These are phyloP conservation scores for Phytoseiulus persimilis DNA, from an alignment of 2,888 invertebrate genomes.

Conservation along the genomic window DNA sequence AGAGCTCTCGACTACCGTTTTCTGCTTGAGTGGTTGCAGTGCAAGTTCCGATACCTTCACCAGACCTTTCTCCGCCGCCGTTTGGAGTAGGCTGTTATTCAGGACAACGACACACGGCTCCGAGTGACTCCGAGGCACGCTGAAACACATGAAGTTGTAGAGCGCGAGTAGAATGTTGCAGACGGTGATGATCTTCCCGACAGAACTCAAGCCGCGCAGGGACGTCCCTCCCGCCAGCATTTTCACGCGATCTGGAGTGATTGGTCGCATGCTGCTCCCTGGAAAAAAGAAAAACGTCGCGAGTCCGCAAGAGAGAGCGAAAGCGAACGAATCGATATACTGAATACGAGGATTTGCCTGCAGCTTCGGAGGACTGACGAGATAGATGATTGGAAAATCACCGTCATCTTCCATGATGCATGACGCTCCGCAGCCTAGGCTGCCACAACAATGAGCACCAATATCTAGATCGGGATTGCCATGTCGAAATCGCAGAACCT, in stretches of 20 bases:
- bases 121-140: background rate
- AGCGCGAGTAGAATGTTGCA: conserved; percentile 45
- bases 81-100: conserved; percentile 30
- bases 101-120: conserved; percentile 41
- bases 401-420: no score
- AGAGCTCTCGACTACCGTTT: background rate
- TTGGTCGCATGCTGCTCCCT: conserved; percentile 12
- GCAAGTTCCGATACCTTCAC: background rate
- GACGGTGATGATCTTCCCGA: conserved; percentile 43
- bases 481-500: no score
- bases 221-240: conserved; percentile 7
- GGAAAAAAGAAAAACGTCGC: background rate
- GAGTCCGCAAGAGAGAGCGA: background rate
- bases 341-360: no score
- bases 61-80: background rate
- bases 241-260: conserved; percentile 29
- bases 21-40: background rate
- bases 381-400: no score
- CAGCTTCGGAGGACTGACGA: no score
- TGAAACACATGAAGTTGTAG: conserved; percentile 43
- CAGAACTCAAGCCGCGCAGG: conserved; percentile 6
- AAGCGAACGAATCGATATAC: background rate
- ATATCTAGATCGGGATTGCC: no score
- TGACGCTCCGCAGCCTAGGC: no score
- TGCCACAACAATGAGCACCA: no score